Conservation (phyloP, 2,888 invertebrate species). For the Zaprionus lineosus region DNA sequence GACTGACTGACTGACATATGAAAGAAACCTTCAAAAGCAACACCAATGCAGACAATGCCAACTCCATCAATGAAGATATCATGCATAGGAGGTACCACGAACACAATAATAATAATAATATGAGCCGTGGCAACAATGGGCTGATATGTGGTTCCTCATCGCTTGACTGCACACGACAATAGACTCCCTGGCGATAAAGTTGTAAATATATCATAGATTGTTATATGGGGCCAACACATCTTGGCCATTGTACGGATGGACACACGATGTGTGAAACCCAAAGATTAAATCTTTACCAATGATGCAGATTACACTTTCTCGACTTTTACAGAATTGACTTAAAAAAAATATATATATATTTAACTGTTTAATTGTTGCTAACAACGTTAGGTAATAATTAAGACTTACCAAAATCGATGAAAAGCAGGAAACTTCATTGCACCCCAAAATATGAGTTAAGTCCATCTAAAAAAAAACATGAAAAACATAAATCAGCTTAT, state of each 20-base stretch:
- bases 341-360: no score
- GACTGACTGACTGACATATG: constrained; percentile 37
- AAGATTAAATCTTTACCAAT: constrained; percentile 33
- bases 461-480: no score
- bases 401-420: no score
- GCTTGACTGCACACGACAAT: constrained; percentile 51
- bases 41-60: constrained; percentile 65
- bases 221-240: constrained; percentile 13
- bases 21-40: constrained; percentile 71
- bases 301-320: constrained; percentile 4
- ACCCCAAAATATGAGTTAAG: no score
- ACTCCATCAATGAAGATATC: constrained; percentile 68
- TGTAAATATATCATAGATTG: constrained; percentile 44
- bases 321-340: no score
- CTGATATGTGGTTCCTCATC: constrained; percentile 38
- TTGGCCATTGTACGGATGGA: constrained; percentile 2
- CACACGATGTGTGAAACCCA: constrained; percentile 29
- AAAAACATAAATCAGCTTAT: no score
- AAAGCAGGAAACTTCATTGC: no score
- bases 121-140: constrained; percentile 39
- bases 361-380: no score
- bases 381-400: no score
- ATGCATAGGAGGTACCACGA: constrained; percentile 20
- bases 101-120: constrained; percentile 11
- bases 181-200: constrained; percentile 47